phyloP scores from a whole-genome alignment of 2,797 vertebrate genomes.

The Melanotaenia boesemani region DNA sequence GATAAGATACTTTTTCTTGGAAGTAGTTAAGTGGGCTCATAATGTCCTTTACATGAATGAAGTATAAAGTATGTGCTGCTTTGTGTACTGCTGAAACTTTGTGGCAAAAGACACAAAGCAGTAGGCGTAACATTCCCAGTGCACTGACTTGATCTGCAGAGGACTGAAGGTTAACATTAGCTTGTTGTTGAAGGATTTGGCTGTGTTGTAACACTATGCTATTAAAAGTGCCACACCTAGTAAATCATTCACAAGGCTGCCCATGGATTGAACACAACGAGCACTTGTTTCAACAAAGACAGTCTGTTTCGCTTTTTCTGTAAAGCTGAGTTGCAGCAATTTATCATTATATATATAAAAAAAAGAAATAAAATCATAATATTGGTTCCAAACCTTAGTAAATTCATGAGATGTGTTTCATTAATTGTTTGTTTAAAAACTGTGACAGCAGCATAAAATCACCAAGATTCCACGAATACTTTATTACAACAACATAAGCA shows the following conservation, averaged over 20 bases:
- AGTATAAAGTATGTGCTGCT: neutral
- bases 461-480: constrained; percentile 21
- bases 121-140: neutral
- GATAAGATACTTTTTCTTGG: neutral
- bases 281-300: neutral
- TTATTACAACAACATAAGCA: constrained; percentile 15
- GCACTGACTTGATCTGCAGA: neutral
- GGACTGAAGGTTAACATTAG: constrained; percentile 43
- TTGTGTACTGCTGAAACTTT: neutral
- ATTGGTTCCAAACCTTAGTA: neutral
- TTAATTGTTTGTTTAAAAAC: neutral
- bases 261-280: constrained; percentile 6
- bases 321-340: constrained; percentile 10
- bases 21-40: neutral
- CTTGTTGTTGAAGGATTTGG: neutral
- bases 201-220: neutral
- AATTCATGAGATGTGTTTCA: neutral
- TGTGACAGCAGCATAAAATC: neutral
- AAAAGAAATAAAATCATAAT: neutral
- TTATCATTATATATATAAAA: neutral
- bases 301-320: neutral
- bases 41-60: neutral
- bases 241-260: constrained; percentile 61
- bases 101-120: neutral
- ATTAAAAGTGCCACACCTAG: constrained; percentile 53